phyloP scores from a whole-genome alignment of 2,888 invertebrate species.

The Pristionchus japonicus region DNA sequence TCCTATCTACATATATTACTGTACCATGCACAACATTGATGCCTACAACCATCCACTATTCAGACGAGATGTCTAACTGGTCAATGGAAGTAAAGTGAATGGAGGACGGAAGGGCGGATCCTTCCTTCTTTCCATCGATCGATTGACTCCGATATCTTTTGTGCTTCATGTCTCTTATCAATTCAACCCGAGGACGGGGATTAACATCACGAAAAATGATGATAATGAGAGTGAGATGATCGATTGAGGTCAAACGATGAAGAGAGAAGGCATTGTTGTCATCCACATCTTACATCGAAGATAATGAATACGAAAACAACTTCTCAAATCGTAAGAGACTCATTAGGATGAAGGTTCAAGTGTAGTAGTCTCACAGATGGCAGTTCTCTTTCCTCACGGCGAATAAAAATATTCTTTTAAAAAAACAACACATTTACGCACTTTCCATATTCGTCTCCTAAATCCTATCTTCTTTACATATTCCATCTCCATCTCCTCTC shows the following conservation, averaged over 20 bases:
- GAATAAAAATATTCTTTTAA: no score
- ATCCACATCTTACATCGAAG: neutral
- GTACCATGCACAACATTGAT: neutral
- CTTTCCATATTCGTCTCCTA: neutral
- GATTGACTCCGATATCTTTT: neutral
- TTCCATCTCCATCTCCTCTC: neutral
- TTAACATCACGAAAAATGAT: slow-evolving; percentile 3
- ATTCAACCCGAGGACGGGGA: slow-evolving; percentile 14
- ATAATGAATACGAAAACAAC: no score
- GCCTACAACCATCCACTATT: neutral
- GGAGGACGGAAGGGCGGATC: neutral
- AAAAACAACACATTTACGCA: no score
- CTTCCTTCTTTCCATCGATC: neutral
- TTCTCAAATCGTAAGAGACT: no score
- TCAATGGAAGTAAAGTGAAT: neutral
- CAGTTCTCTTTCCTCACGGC: no score
- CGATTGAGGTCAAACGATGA: slow-evolving; percentile 13
- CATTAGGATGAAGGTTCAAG: no score
- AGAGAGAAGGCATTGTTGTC: neutral
- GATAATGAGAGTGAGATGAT: neutral
- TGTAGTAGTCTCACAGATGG: no score
- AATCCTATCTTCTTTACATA: neutral
- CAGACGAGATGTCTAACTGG: neutral
- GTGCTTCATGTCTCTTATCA: slow-evolving; percentile 13
- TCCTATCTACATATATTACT: neutral